These are phyloP conservation scores for Esox masquinongy DNA, from an alignment of 2,797 vertebrate genomes.

Conservation along the genomic window DNA sequence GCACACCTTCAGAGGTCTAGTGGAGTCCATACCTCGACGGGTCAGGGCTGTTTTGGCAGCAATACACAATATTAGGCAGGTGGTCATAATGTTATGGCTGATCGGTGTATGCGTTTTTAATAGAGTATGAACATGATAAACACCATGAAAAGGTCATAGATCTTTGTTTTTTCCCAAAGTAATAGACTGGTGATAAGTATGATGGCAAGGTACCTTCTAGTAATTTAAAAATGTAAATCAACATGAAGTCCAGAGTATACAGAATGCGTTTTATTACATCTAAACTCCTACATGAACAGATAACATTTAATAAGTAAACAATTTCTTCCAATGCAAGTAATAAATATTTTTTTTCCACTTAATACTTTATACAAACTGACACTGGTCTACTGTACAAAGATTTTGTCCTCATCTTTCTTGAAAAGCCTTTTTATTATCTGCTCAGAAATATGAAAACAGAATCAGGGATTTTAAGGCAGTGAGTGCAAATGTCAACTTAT, in stretches of 20 bases:
- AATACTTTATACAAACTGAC: constrained; percentile 98
- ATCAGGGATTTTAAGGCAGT: constrained; percentile 96
- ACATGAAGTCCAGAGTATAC: constrained; percentile 62
- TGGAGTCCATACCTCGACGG: too few species aligned
- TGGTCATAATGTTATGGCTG: too few species aligned
- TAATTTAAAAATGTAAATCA: background rate
- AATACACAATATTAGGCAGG: too few species aligned
- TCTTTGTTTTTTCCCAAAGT: background rate
- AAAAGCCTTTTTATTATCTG: constrained; percentile 84
- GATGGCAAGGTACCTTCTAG: background rate
- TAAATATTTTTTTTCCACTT: constrained; percentile 96
- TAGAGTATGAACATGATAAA: background rate
- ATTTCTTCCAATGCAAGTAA: constrained; percentile 98
- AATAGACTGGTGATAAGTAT: background rate
- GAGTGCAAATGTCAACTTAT: constrained; percentile 85
- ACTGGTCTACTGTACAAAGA: constrained; percentile 92
- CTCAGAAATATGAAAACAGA: constrained; percentile 88
- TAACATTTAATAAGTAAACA: constrained; percentile 99
- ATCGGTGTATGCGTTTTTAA: background rate
- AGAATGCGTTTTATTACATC: constrained; percentile 98
- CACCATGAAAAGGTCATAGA: background rate
- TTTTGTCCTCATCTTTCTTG: constrained; percentile 61
- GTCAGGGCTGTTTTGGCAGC: too few species aligned
- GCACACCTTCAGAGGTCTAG: too few species aligned
- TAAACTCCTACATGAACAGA: constrained; percentile 98